Evolutionary conservation across 1,140 invertebrate genomes (phyloP), one percentile per base, ranked within the genome.

Genomic region (Augochlora pura): DNA sequence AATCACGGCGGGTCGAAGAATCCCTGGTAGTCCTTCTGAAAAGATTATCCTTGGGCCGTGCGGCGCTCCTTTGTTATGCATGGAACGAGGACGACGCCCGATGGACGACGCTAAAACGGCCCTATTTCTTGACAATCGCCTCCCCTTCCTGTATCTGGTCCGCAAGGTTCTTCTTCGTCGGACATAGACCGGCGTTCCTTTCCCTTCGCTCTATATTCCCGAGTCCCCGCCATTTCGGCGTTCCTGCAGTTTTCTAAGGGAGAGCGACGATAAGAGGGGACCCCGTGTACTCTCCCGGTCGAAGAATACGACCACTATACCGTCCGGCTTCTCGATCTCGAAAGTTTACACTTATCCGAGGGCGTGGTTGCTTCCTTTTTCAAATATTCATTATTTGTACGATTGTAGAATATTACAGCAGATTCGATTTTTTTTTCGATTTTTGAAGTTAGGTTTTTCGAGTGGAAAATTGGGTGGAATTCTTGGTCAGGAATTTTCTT

Each of bases 61-160:
- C 52, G 25, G 14, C 52, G 39, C 59, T 59, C 62, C 70, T 66
- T 79, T 79, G 70, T 79, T 79, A 79, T 66, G 77, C 77, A 73
- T 66, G 68, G 63, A 79, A 73, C 49, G 70, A 73, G 77, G 69
- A 32, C 77, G 69, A 32, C 77, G 38, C 62, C 21, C 52, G 70
- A 49, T 73, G 77, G 77, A 77, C 65, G 67, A 71, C 67, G 75
- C 42, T 66, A 65, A 79, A 79, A 73, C 63, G 62, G 49, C 25
- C 70, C 69, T 66, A 79, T 73, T 79, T 57, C 70, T 79, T 6
- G 63, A 66, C 69, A 60, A 79, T 79, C 76, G 68, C 49, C 60
- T 72, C 38, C 52, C 70, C 77, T 79, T 79, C 39, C 62, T 66
- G 70, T 59, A 66, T 66, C 38, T 71, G 52, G 52, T 66, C 77